A percentile compares a stretch with the other conserved stretches of the same genome.
These are phyloP conservation scores for Oscheius sp. DNA, from an alignment of 2,888 invertebrate genomes.

Conservation along the genomic window DNA sequence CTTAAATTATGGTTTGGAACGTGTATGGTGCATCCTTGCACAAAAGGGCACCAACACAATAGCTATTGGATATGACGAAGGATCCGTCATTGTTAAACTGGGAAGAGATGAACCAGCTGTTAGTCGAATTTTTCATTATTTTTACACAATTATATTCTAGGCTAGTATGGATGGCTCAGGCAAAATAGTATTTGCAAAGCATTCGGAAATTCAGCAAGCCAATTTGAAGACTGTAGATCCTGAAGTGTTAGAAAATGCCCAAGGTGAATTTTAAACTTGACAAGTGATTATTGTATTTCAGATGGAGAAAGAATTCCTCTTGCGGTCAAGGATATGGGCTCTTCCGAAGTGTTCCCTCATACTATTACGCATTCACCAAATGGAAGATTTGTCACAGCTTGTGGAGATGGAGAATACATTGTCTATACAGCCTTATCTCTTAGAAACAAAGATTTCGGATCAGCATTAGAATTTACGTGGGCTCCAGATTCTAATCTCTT, in stretches of 20 bases:
- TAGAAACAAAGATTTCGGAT: conserved; percentile 95
- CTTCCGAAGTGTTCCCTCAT: conserved; percentile 98
- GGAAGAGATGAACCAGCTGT: conserved; percentile 95
- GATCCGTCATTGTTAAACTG: conserved; percentile 91
- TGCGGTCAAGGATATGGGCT: conserved; percentile 97
- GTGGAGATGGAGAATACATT: conserved; percentile 99
- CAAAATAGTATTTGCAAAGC: conserved; percentile 98
- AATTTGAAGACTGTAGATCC: conserved; percentile 71
- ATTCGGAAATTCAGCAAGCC: conserved; percentile 91
- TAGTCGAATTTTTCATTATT: no score
- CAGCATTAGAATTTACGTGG: conserved; percentile 94
- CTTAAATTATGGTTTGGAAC: conserved; percentile 95
- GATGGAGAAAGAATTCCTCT: conserved; percentile 93
- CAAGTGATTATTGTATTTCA: conserved; percentile 21
- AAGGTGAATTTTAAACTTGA: conserved; percentile 46
- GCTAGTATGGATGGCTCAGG: conserved; percentile 95
- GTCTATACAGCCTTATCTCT: conserved; percentile 99
- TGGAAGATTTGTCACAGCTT: conserved; percentile 88
- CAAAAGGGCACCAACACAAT: conserved; percentile 77
- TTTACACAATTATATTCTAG: conserved; percentile 2
- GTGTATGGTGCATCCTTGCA: conserved; percentile 90
- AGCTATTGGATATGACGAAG: conserved; percentile 95
- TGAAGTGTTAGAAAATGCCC: conserved; percentile 61
- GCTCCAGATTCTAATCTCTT: conserved; percentile 92
- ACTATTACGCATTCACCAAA: conserved; percentile 98